A percentile compares a stretch with the other conserved stretches of the same genome.
These are phyloP conservation scores for Orientallactaga sibirica DNA, from an alignment of 2,797 vertebrate genomes.

Conservation along the genomic window DNA sequence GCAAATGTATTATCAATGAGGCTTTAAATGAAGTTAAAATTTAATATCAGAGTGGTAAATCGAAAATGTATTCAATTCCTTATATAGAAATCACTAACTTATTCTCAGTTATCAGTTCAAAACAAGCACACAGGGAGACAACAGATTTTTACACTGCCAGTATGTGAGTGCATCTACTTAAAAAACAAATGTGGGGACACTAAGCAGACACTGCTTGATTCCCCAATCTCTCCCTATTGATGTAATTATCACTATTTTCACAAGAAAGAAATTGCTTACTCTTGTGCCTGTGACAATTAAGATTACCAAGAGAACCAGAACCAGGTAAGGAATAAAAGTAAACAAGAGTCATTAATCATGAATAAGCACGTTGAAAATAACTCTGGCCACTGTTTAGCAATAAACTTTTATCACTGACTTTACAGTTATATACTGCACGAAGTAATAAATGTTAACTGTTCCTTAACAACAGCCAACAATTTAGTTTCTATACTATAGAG, in stretches of 20 bases:
- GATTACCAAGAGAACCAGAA: not conserved
- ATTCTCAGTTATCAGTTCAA: not conserved
- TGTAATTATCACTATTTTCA: not conserved
- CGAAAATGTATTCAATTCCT: not conserved
- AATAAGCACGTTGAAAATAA: not conserved
- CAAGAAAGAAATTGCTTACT: not conserved
- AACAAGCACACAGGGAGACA: not conserved
- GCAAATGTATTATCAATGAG: conserved; percentile 3
- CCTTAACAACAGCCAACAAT: conserved; percentile 33
- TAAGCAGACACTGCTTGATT: not conserved
- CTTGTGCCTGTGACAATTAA: not conserved
- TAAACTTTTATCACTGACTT: conserved; percentile 46
- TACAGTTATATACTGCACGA: not conserved
- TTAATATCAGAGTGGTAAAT: not conserved
- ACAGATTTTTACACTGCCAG: not conserved
- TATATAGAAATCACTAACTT: not conserved
- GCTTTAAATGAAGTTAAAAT: conserved; percentile 5
- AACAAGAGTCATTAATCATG: conserved; percentile 17
- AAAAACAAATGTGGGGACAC: not conserved
- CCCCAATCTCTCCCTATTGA: not conserved
- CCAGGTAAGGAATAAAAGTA: not conserved
- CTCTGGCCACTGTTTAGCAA: not conserved
- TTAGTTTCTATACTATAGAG: conserved; percentile 36
- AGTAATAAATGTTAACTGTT: conserved; percentile 18
- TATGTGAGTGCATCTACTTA: not conserved